Base-by-base conservation (phyloP, 2,888 invertebrate species). In the Macropis europaea region DNA sequence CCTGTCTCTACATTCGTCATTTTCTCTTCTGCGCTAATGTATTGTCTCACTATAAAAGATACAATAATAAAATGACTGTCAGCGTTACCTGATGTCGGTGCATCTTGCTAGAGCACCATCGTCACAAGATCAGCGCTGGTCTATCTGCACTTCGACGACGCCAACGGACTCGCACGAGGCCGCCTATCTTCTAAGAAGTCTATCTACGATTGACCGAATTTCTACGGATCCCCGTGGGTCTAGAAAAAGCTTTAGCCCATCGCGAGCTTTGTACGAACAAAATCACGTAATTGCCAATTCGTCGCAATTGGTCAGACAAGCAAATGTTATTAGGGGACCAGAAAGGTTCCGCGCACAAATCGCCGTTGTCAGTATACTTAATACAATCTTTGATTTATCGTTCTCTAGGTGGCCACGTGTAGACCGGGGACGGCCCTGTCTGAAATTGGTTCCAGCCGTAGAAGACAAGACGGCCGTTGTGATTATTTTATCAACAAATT, bases 401-500 rank as follows among this genome's bases (percentile, higher is more conserved):
- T 60, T 57, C 48, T 62, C 48, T 62, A 45, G 67, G 66, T 73
- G 52, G 61, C 56, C n/a, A 34, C 32, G 30, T 11, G 43, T 48
- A 38, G 11, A 32, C 19, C 26, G 38, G 66, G 54, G 75, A 70
- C 79, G 80, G 75, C 77, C 75, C 79, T 79, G 79, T 36, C 47
- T 79, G 71, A 74, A 76, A 72, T 79, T 74, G 74, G 66, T 57
- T 64, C 59, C 48, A 22, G 66, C 64, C 72, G 43, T 57, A 75
- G 66, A 79, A 77, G 77, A 60, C 67, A 61, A 64, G 72, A 62
- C 67, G 28, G 72, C 54, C 66, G 71, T 68, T 60, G 72, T 68
- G 75, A 79, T 80, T 80, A 79, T 77, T 79, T 79, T 79, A 79
- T 79, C 79, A 79, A 79, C 79, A 75, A 79, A 79, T 79, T 77